Conservation (phyloP, 2,797 vertebrate species). For the Chloroceryle amazona region DNA sequence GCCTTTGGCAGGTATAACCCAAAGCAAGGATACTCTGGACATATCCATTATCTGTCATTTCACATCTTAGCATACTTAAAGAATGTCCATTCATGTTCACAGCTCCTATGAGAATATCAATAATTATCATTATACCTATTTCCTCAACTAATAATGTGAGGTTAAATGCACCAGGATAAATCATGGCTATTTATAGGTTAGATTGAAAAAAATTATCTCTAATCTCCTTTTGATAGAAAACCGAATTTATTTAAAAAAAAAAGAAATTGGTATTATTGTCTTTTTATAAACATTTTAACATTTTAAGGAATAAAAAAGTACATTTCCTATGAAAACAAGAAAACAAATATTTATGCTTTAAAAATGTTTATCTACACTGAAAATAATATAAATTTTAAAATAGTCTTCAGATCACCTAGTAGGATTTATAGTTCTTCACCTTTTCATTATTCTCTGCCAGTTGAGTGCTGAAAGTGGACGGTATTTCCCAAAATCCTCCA, state of each 20-base stretch:
- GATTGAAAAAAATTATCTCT: background rate
- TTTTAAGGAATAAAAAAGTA: background rate
- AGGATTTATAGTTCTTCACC: background rate
- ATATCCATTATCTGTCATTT: slow-evolving; percentile 10
- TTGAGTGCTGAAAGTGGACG: background rate
- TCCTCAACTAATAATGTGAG: background rate
- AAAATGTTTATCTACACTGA: background rate
- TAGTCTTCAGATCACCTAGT: background rate
- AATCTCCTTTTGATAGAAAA: background rate
- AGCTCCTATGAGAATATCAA: background rate
- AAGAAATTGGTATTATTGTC: background rate
- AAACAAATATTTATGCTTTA: background rate
- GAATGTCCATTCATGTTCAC: background rate
- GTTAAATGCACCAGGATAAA: background rate
- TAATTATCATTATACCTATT: slow-evolving; percentile 14
- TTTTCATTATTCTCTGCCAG: background rate
- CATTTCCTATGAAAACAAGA: background rate
- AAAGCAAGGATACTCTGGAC: slow-evolving; percentile 4
- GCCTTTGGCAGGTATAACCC: slow-evolving; percentile 23
- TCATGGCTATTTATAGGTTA: background rate
- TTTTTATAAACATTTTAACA: background rate
- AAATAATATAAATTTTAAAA: background rate
- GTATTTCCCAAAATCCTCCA: background rate
- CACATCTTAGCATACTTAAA: background rate
- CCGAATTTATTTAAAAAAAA: background rate